Conservation (phyloP, 1,140 invertebrate genomes). For the Drosophila truncata region DNA sequence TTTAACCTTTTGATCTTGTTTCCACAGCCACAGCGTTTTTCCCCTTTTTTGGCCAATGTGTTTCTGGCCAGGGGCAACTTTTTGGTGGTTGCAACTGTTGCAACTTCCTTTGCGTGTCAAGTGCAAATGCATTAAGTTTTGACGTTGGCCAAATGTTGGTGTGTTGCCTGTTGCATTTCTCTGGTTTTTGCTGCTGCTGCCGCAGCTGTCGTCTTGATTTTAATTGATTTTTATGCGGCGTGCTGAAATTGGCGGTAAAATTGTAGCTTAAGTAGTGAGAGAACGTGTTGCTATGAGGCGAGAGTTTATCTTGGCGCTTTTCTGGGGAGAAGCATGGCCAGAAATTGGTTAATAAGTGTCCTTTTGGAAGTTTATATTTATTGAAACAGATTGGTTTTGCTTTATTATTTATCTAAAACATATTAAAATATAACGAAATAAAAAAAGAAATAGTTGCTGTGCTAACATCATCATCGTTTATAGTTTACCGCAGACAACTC, state of each 20-base stretch:
- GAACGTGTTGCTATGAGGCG: constrained; percentile 49
- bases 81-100: constrained; percentile 54
- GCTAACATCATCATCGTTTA: too few relatives aligned
- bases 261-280: constrained; percentile 38
- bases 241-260: constrained; percentile 59
- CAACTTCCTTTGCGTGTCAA: constrained; percentile 83
- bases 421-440: too few relatives aligned
- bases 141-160: constrained; percentile 72
- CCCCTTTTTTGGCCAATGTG: constrained; percentile 12
- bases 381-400: too few relatives aligned
- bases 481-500: background rate
- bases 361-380: too few relatives aligned
- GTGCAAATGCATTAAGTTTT: constrained; percentile 81
- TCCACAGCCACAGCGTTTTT: constrained; percentile 43
- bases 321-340: background rate
- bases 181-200: constrained; percentile 18
- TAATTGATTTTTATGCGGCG: constrained; percentile 73
- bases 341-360: background rate
- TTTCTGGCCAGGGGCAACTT: constrained; percentile 47
- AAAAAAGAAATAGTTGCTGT: too few relatives aligned
- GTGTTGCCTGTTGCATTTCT: constrained; percentile 12
- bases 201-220: constrained; percentile 77
- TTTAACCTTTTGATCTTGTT: constrained; percentile 83
- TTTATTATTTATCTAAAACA: too few relatives aligned
- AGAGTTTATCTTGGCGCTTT: constrained; percentile 40